Percentiles rank a stretch among this genome's conserved stretches.
phyloP scores from a whole-genome alignment of 2,113 vertebrate species.

The Romanogobio albipinnatus region DNA sequence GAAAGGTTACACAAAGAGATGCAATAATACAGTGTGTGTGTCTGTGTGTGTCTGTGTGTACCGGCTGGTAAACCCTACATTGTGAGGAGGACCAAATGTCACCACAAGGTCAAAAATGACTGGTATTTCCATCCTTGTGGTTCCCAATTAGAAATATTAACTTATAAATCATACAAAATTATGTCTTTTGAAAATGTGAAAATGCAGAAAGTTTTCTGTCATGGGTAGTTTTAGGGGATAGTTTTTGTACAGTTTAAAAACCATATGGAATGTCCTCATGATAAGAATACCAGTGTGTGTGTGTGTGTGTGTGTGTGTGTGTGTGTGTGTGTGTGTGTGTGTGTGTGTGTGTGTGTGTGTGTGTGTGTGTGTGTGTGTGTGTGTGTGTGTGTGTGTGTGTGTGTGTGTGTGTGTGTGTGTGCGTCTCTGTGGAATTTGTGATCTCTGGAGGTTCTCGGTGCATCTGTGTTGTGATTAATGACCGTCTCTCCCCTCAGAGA shows the following conservation, averaged over 20 bases:
- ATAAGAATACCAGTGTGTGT: no score
- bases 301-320: neutral
- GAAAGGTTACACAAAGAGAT: neutral
- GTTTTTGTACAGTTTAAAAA: no score
- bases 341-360: neutral
- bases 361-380: neutral
- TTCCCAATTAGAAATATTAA: no score
- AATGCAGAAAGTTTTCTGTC: no score
- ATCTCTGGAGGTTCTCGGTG: slow-evolving; percentile 37
- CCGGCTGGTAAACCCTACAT: neutral
- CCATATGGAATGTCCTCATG: no score
- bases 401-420: neutral
- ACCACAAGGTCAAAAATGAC: no score
- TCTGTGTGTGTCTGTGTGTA: neutral
- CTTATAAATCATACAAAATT: no score
- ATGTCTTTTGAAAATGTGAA: no score
- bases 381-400: neutral
- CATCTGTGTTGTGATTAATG: slow-evolving; percentile 43
- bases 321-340: neutral
- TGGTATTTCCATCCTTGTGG: no score
- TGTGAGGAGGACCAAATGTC: no score
- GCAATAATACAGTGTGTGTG: neutral
- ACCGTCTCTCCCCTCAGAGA: slow-evolving; percentile 13
- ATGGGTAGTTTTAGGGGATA: no score
- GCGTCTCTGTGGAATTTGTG: slow-evolving; percentile 11